Percentiles rank a stretch among this genome's conserved stretches.
These are phyloP conservation scores for Heliconius charithonia DNA, from an alignment of 2,888 invertebrate genomes.

Conservation along the genomic window DNA sequence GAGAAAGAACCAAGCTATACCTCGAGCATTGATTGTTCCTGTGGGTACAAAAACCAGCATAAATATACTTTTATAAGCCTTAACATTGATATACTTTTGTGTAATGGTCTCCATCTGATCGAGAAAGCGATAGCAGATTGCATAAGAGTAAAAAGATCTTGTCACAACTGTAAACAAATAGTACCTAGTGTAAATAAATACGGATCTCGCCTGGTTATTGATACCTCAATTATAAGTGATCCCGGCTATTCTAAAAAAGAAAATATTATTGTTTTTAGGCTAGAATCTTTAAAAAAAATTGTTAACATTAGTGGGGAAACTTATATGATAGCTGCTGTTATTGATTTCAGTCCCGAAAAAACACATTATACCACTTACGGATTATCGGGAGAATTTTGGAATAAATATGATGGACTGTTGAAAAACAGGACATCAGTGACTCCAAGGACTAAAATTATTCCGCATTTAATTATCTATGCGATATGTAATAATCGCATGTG, in stretches of 20 bases:
- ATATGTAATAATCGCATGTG: no score
- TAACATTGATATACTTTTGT: neutral
- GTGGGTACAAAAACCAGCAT: neutral
- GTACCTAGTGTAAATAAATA: neutral
- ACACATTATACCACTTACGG: no score
- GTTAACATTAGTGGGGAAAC: no score
- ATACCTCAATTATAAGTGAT: neutral
- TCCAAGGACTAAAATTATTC: no score
- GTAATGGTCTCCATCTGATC: neutral
- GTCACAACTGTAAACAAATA: neutral
- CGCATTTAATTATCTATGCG: no score
- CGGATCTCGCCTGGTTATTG: neutral
- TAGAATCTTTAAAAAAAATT: no score
- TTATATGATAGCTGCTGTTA: no score
- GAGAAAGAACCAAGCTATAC: constrained; percentile 4
- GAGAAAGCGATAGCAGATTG: constrained; percentile 11
- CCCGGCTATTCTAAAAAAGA: neutral
- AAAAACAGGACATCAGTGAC: no score
- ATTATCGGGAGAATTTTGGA: no score
- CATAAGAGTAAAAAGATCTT: neutral
- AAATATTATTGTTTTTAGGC: no score
- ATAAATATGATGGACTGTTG: no score
- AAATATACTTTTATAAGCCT: neutral
- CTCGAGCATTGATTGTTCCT: neutral
- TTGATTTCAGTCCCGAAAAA: no score